phyloP scores from a whole-genome alignment of 2,888 invertebrate genomes.

The Coenonympha glycerion region DNA sequence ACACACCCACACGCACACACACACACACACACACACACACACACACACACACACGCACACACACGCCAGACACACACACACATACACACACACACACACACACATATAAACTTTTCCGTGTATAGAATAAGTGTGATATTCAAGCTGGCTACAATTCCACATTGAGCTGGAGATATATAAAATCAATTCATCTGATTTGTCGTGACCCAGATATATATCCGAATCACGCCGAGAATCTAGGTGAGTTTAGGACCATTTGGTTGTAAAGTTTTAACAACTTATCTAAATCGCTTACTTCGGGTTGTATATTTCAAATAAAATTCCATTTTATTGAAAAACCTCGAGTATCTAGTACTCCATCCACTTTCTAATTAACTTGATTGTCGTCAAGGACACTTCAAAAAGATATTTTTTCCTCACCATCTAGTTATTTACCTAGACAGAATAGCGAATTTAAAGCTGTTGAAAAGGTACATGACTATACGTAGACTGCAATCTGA shows the following conservation, averaged over 20 bases:
- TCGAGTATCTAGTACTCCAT: no score
- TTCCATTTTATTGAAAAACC: neutral
- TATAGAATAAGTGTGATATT: neutral
- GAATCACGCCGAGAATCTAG: neutral
- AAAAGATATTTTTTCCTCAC: neutral
- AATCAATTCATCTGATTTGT: conserved; percentile 3
- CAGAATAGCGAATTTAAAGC: neutral
- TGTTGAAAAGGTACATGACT: conserved; percentile 15
- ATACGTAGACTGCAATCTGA: conserved; percentile 11
- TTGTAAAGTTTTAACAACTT: conserved; percentile 1
- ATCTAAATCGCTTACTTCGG: neutral
- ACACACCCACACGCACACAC: no score
- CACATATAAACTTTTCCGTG: no score
- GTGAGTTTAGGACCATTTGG: conserved; percentile 1
- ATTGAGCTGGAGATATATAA: neutral
- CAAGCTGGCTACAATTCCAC: neutral
- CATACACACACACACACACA: no score
- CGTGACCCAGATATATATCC: conserved; percentile 2
- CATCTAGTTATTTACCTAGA: neutral
- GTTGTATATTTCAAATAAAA: neutral
- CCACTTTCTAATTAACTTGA: no score
- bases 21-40: no score
- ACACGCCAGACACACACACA: no score
- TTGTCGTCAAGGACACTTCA: no score
- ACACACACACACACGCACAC: no score